Evolutionary conservation across 2,888 invertebrate genomes (phyloP).

Genomic region (Ophion obscuratus): DNA sequence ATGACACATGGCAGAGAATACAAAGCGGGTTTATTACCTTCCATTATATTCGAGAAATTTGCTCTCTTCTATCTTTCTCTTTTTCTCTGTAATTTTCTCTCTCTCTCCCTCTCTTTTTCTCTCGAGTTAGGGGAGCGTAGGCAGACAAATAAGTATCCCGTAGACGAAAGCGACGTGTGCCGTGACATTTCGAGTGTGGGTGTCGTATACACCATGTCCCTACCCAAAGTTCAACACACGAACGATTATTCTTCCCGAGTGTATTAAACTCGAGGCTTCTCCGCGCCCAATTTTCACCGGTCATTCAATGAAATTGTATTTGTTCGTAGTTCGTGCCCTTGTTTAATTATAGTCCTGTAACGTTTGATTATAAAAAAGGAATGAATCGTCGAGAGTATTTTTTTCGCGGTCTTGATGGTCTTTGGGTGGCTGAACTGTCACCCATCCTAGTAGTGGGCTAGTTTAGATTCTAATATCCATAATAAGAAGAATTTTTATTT

Average conservation of each 20-base stretch:
- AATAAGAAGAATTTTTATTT: no score
- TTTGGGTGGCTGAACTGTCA: background rate
- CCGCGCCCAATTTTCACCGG: background rate
- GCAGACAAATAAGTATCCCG: conserved; percentile 54
- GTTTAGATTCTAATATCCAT: no score
- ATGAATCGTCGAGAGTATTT: background rate
- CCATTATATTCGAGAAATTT: conserved; percentile 50
- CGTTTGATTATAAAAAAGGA: background rate
- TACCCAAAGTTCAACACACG: conserved; percentile 4
- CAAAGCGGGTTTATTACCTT: conserved; percentile 46
- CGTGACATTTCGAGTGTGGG: conserved; percentile 54
- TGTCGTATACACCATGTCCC: conserved; percentile 3
- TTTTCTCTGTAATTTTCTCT: background rate
- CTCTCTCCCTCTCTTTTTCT: conserved; percentile 24
- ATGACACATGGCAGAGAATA: conserved; percentile 33
- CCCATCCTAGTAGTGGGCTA: background rate
- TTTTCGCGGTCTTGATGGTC: background rate
- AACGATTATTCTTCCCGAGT: background rate
- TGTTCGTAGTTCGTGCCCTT: background rate
- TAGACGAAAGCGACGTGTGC: conserved; percentile 27
- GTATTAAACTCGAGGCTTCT: background rate
- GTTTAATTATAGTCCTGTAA: background rate
- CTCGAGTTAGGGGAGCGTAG: conserved; percentile 22
- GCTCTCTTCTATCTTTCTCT: background rate
- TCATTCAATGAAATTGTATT: background rate